phyloP scores from a whole-genome alignment of 2,113 vertebrate genomes.

The Fulmarus glacialis region DNA sequence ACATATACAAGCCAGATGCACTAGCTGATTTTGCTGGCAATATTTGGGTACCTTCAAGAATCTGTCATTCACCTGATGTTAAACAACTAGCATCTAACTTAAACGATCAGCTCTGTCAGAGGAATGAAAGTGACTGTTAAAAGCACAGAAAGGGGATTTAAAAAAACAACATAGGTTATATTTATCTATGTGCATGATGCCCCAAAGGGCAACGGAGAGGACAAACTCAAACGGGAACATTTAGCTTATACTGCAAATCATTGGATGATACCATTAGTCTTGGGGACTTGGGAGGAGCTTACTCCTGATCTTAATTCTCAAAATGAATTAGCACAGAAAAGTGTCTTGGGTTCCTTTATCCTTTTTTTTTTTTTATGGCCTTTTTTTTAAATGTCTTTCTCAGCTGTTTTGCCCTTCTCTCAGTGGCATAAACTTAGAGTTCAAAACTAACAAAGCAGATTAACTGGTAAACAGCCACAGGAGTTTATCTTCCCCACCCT shows the following conservation, averaged over 20 bases:
- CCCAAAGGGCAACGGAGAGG: not conserved
- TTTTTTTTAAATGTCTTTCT: not conserved
- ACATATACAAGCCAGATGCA: not conserved
- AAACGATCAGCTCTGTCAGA: not conserved
- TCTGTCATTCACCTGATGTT: not conserved
- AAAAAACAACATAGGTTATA: not conserved
- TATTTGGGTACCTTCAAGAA: not conserved
- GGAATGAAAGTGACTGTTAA: not conserved
- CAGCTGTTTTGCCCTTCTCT: not conserved
- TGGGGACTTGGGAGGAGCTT: not conserved
- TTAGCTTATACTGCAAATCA: not conserved
- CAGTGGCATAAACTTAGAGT: not conserved
- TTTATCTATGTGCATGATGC: not conserved
- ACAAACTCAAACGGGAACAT: not conserved
- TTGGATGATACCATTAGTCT: not conserved
- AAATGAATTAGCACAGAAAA: not conserved
- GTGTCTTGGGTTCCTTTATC: not conserved
- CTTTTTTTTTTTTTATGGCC: not conserved
- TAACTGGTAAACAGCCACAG: not conserved
- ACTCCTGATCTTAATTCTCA: not conserved
- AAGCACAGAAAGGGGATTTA: not conserved
- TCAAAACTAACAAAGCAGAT: not conserved
- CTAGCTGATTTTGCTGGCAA: not conserved
- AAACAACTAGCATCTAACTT: not conserved
- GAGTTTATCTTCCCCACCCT: not conserved